Percentiles rank a stretch among this genome's conserved stretches.
Conservation (phyloP, 2,113 vertebrate genomes). For the Thunnus maccoyii region DNA sequence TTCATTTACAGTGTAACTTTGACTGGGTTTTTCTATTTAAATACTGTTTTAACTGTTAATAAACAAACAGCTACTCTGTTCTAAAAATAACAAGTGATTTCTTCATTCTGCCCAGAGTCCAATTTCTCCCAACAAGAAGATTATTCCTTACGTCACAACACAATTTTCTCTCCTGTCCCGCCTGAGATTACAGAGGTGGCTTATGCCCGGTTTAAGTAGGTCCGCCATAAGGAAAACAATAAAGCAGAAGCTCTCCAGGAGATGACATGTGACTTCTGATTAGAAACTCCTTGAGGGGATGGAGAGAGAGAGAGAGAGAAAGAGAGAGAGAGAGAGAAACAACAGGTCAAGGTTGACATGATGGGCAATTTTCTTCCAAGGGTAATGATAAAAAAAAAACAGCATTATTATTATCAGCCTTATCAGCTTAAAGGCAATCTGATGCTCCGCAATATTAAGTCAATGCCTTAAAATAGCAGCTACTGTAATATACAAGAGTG, state of each 20-base stretch:
- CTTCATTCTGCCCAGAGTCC: slow-evolving; percentile 44
- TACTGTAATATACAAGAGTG: not conserved
- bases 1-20: too few species aligned
- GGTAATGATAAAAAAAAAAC: slow-evolving; percentile 1
- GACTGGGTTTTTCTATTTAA: not conserved
- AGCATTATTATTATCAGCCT: not conserved
- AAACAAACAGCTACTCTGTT: slow-evolving; percentile 22
- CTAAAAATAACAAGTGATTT: slow-evolving; percentile 46
- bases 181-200: slow-evolving; percentile 75
- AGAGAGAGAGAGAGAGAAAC: not conserved
- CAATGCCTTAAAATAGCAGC: not conserved
- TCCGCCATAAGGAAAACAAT: slow-evolving; percentile 55
- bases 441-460: not conserved
- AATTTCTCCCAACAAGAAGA: slow-evolving; percentile 64
- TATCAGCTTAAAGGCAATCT: not conserved
- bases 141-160: slow-evolving; percentile 77
- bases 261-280: slow-evolving; percentile 54
- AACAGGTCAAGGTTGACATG: not conserved
- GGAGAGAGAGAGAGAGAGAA: too few species aligned
- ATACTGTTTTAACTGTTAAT: not conserved
- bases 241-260: slow-evolving; percentile 28
- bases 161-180: slow-evolving; percentile 68
- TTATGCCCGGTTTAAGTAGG: slow-evolving; percentile 71
- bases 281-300: slow-evolving; percentile 16
- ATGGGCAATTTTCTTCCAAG: not conserved